A percentile compares a stretch with the other conserved stretches of the same genome.
These are phyloP conservation scores for Stictonetta naevosa DNA, from an alignment of 2,113 vertebrate genomes.

Conservation along the genomic window DNA sequence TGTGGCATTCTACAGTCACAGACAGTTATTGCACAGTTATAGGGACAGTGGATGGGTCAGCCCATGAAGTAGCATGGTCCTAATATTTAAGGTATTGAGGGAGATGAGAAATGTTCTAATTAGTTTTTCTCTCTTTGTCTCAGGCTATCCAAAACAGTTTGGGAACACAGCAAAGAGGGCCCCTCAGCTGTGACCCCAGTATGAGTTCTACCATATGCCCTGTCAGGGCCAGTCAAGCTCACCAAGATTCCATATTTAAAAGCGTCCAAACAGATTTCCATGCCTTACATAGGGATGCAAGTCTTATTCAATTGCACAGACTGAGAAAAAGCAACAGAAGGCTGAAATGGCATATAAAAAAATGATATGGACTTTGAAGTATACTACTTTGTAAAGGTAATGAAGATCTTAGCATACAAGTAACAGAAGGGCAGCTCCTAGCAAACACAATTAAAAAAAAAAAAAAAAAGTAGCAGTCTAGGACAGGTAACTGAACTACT, in stretches of 20 bases:
- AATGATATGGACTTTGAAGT: neutral
- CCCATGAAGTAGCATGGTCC: neutral
- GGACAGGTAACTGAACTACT: slow-evolving; percentile 45
- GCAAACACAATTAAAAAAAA: neutral
- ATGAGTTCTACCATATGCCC: neutral
- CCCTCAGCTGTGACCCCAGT: neutral
- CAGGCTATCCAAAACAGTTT: neutral
- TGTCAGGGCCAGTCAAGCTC: neutral
- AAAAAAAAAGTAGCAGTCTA: neutral
- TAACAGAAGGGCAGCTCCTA: slow-evolving; percentile 19
- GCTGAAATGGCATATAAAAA: neutral
- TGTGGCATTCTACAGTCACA: neutral
- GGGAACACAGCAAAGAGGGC: neutral
- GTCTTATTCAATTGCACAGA: neutral
- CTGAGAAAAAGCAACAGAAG: neutral
- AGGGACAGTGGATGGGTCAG: neutral
- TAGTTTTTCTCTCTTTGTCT: neutral
- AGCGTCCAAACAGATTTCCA: neutral
- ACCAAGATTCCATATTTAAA: neutral
- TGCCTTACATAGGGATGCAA: neutral
- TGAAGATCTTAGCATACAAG: slow-evolving; percentile 12
- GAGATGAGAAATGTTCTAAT: neutral
- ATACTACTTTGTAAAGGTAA: slow-evolving; percentile 3
- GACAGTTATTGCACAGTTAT: neutral
- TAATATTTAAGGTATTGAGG: neutral